Evolutionary conservation across 2,113 vertebrate species (phyloP).

Genomic region (Calonectris borealis): DNA sequence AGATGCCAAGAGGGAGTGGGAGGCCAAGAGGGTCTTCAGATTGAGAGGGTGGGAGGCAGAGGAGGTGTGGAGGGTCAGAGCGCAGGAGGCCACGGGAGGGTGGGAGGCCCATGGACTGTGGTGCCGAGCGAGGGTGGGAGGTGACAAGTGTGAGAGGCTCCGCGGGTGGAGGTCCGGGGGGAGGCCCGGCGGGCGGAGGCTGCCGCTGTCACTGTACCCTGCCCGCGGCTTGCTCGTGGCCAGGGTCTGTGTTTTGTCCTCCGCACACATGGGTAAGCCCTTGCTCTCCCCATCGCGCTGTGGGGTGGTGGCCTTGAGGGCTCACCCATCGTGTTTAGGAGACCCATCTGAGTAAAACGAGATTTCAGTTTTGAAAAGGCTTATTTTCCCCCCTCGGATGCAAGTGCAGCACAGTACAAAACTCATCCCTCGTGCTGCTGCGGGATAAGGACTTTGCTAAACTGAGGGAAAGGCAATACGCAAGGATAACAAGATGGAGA

Average conservation of each 20-base stretch:
- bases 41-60: not conserved
- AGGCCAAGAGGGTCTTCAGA: not conserved
- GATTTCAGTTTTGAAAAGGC: not conserved
- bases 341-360: not conserved
- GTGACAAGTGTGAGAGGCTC: not conserved
- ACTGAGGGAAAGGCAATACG: accelerated
- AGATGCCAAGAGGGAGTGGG: too few species aligned
- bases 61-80: not conserved
- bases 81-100: too few species aligned
- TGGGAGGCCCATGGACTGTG: not conserved
- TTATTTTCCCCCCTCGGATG: not conserved
- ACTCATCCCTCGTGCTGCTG: not conserved
- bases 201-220: not conserved
- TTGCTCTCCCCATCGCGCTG: not conserved
- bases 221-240: not conserved
- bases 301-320: not conserved
- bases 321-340: not conserved
- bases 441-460: accelerated
- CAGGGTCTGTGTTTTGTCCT: accelerated
- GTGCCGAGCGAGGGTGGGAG: not conserved
- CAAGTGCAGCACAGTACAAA: not conserved
- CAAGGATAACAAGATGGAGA: not conserved
- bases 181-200: too few species aligned
- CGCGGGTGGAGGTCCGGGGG: not conserved
- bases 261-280: accelerated